A percentile compares a stretch with the other conserved stretches of the same genome.
These are phyloP conservation scores for Cyphomyrus plagiostoma DNA, from an alignment of 2,113 vertebrate genomes.

Conservation along the genomic window DNA sequence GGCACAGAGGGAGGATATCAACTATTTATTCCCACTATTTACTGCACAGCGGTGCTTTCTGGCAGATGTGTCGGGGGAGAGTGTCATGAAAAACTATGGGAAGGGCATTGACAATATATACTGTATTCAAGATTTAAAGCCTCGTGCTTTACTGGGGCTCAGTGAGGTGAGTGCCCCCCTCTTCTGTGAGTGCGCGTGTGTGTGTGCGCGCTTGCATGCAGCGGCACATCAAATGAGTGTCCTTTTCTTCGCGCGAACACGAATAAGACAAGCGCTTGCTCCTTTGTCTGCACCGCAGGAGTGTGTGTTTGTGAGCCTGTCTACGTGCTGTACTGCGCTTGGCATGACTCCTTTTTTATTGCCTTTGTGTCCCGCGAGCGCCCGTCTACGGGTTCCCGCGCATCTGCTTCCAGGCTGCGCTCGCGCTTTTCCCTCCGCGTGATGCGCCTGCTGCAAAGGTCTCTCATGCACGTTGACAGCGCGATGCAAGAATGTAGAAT, in stretches of 20 bases:
- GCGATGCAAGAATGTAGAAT: background rate
- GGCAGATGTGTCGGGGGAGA: background rate
- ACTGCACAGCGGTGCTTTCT: background rate
- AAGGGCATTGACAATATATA: background rate
- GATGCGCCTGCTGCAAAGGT: background rate
- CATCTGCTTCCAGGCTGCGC: background rate
- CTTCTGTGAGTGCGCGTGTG: background rate
- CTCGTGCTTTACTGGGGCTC: background rate
- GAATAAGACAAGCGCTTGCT: background rate
- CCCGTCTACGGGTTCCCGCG: background rate
- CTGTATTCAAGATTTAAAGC: constrained; percentile 1
- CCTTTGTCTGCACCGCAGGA: background rate
- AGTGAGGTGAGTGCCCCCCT: background rate
- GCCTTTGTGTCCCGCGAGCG: background rate
- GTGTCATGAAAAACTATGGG: background rate
- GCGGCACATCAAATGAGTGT: background rate
- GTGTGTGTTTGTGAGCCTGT: background rate
- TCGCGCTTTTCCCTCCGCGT: background rate
- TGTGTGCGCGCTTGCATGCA: background rate
- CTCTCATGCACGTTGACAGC: background rate
- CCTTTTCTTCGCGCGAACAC: background rate
- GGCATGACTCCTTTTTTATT: background rate
- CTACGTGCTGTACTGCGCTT: background rate
- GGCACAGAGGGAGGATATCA: background rate
- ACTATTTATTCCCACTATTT: background rate